A percentile compares a stretch with the other conserved stretches of the same genome.
phyloP scores from a whole-genome alignment of 2,888 invertebrate species.

The Eupithecia abbreviata region DNA sequence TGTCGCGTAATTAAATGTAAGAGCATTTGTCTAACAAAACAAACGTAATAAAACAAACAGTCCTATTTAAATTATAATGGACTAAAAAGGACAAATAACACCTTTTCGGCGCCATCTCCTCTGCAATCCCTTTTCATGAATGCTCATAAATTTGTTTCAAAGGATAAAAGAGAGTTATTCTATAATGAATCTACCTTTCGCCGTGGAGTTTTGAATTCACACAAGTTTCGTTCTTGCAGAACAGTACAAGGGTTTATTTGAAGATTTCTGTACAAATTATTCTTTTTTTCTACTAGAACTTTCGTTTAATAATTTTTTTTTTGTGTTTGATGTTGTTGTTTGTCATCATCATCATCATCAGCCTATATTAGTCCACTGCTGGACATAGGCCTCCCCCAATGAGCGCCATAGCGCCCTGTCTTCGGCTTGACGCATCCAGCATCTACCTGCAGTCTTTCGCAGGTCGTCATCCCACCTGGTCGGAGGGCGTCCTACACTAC shows the following conservation, averaged over 20 bases:
- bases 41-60: background rate
- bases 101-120: background rate
- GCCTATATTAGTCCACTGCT: too few species aligned
- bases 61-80: background rate
- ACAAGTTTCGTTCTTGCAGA: constrained; percentile 13
- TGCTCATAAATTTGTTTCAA: background rate
- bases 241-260: constrained; percentile 31
- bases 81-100: background rate
- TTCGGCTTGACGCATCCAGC: too few species aligned
- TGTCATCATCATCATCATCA: too few species aligned
- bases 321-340: background rate
- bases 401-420: too few species aligned
- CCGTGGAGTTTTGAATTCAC: constrained; percentile 13
- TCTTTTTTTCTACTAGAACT: background rate
- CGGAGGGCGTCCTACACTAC: too few species aligned
- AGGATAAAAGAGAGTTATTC: background rate
- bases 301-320: background rate
- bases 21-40: background rate
- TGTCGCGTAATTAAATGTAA: background rate
- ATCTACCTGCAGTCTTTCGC: too few species aligned
- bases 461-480: too few species aligned
- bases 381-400: too few species aligned
- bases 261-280: constrained; percentile 8
- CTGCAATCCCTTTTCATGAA: background rate
- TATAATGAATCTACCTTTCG: background rate